A percentile compares a stretch with the other conserved stretches of the same genome.
Evolutionary conservation across 2,888 invertebrate species (phyloP).

Genomic region (Eupelmus urozonus): DNA sequence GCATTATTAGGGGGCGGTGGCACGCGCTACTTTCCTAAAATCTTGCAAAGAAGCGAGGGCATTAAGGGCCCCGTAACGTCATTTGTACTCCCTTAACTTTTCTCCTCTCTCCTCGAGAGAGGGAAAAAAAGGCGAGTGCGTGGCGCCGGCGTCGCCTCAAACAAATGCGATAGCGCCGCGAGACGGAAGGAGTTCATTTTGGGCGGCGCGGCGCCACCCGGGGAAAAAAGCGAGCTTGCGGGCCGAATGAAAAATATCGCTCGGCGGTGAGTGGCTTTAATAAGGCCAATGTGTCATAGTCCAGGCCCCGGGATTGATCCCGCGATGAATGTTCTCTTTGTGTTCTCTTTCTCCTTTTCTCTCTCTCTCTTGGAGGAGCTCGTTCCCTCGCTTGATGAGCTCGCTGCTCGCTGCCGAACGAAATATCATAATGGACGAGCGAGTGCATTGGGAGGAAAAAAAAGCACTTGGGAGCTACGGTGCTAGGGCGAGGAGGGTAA

Average conservation of each 20-base stretch:
- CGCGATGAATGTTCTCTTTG: conserved; percentile 47
- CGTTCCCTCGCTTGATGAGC: not conserved
- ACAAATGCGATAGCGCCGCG: conserved; percentile 13
- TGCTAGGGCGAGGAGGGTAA: not conserved
- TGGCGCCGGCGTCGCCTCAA: no score
- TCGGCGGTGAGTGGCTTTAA: conserved; percentile 55
- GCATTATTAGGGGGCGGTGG: conserved; percentile 46
- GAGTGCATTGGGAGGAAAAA: conserved; percentile 33
- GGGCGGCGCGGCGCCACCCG: conserved; percentile 22
- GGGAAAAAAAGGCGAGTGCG: not conserved
- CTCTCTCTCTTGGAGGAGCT: not conserved
- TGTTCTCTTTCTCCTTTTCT: conserved; percentile 16
- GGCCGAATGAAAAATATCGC: conserved; percentile 58
- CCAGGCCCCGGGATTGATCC: conserved; percentile 52
- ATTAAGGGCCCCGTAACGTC: conserved; percentile 53
- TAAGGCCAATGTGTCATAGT: conserved; percentile 56
- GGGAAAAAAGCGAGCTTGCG: conserved; percentile 18
- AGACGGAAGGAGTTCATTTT: conserved; percentile 45
- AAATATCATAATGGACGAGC: conserved; percentile 32
- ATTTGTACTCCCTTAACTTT: conserved; percentile 58
- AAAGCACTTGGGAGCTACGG: conserved; percentile 9
- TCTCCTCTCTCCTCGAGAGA: not conserved
- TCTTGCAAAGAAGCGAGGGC: conserved; percentile 49
- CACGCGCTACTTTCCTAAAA: conserved; percentile 51
- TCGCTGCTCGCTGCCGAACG: no score